Evolutionary conservation across 2,888 invertebrate genomes (phyloP).

Genomic region (Eupeodes luniger): DNA sequence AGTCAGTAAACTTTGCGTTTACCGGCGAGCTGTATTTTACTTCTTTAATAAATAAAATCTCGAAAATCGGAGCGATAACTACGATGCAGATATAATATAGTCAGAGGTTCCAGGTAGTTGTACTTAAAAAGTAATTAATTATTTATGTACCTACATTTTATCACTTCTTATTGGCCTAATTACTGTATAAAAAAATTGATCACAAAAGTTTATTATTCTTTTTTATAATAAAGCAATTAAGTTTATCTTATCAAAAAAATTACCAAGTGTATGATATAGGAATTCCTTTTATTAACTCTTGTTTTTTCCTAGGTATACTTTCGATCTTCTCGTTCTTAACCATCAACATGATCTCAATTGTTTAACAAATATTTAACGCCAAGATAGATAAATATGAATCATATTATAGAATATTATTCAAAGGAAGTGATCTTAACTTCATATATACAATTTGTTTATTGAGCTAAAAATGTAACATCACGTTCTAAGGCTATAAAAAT

Average conservation of each 20-base stretch:
- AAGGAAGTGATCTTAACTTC: constrained; percentile 1
- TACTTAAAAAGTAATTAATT: too few species aligned
- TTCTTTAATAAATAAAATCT: too few species aligned
- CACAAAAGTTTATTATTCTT: too few species aligned
- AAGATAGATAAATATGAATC: constrained; percentile 10
- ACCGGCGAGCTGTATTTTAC: too few species aligned
- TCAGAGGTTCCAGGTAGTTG: too few species aligned
- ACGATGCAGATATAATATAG: too few species aligned
- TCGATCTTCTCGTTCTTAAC: background rate
- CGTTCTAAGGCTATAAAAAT: constrained; percentile 7
- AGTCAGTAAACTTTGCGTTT: too few species aligned
- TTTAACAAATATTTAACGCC: background rate
- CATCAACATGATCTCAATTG: background rate
- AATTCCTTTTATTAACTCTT: background rate
- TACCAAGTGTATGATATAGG: background rate
- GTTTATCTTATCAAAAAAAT: background rate
- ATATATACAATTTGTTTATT: background rate
- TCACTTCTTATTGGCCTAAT: too few species aligned
- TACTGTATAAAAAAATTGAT: too few species aligned
- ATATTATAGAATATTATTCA: background rate
- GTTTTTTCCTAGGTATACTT: background rate
- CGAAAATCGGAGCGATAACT: too few species aligned
- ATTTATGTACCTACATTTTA: too few species aligned
- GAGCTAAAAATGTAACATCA: constrained; percentile 20
- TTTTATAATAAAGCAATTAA: background rate